Conservation (phyloP, 2,113 vertebrate species). For the Sinocyclocheilus grahami region DNA sequence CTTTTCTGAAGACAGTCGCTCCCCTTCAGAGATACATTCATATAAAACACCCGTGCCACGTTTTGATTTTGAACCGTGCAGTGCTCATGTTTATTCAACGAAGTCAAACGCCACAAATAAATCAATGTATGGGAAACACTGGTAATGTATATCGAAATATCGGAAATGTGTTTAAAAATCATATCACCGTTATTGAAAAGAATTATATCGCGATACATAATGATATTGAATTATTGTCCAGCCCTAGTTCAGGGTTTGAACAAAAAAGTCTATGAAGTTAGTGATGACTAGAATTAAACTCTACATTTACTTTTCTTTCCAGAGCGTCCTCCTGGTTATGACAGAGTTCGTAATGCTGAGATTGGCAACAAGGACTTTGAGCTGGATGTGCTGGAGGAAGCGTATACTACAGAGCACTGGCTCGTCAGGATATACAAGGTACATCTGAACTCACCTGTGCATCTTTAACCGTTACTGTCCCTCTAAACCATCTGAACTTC, state of each 20-base stretch:
- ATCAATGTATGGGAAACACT: too few species aligned
- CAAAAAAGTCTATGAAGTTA: neutral
- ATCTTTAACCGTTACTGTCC: neutral
- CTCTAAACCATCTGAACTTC: neutral
- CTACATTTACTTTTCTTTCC: slow-evolving; percentile 14
- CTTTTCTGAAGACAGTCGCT: too few species aligned
- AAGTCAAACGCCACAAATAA: too few species aligned
- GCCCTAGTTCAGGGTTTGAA: neutral
- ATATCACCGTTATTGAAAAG: too few species aligned
- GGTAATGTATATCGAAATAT: too few species aligned
- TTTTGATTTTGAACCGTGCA: too few species aligned
- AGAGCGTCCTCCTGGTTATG: slow-evolving; percentile 98
- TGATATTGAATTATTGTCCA: too few species aligned
- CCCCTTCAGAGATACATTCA: too few species aligned
- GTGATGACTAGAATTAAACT: neutral
- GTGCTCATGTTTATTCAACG: too few species aligned
- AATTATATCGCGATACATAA: too few species aligned
- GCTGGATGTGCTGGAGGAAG: slow-evolving; percentile 96
- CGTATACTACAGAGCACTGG: slow-evolving; percentile 98
- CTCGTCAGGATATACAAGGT: slow-evolving; percentile 99
- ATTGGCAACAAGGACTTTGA: slow-evolving; percentile 99
- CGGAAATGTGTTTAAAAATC: too few species aligned
- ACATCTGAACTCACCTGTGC: neutral
- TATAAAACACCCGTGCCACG: too few species aligned
- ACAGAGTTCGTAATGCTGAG: slow-evolving; percentile 94